Conservation (phyloP, 2,113 vertebrate species). For the Percopsis transmontana region DNA sequence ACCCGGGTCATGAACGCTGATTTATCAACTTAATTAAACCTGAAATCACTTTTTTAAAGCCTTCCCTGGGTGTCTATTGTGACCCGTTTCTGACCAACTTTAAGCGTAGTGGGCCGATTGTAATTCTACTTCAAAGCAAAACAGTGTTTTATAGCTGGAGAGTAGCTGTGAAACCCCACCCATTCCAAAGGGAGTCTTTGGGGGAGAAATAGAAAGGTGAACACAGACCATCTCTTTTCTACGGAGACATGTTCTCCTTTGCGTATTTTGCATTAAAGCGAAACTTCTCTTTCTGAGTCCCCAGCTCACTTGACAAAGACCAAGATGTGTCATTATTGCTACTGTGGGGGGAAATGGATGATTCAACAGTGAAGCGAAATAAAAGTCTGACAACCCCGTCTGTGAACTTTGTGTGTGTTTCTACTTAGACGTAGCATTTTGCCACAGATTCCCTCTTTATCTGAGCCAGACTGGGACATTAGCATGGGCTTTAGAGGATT, state of each 20-base stretch:
- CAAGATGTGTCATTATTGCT: conserved; percentile 5
- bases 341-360: conserved; percentile 18
- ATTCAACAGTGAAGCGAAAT: conserved; percentile 13
- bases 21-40: conserved; percentile 70
- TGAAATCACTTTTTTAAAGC: not conserved
- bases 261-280: conserved; percentile 42
- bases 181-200: conserved; percentile 43
- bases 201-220: conserved; percentile 3
- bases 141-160: conserved; percentile 72
- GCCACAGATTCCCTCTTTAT: conserved; percentile 5
- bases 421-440: too few species aligned
- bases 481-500: not conserved
- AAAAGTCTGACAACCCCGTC: not conserved
- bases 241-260: not conserved
- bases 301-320: not conserved
- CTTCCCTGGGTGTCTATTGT: not conserved
- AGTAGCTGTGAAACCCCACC: conserved; percentile 64
- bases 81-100: conserved; percentile 75
- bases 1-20: conserved; percentile 62
- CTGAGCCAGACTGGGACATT: not conserved
- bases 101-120: conserved; percentile 70
- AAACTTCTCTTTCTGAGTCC: conserved; percentile 20
- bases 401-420: too few species aligned
- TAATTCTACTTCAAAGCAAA: conserved; percentile 79
- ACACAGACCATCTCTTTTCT: conserved; percentile 4